Percentiles rank a stretch among this genome's conserved stretches.
These are phyloP conservation scores for Planococcus citri DNA, from an alignment of 1,140 invertebrate genomes.

Conservation along the genomic window DNA sequence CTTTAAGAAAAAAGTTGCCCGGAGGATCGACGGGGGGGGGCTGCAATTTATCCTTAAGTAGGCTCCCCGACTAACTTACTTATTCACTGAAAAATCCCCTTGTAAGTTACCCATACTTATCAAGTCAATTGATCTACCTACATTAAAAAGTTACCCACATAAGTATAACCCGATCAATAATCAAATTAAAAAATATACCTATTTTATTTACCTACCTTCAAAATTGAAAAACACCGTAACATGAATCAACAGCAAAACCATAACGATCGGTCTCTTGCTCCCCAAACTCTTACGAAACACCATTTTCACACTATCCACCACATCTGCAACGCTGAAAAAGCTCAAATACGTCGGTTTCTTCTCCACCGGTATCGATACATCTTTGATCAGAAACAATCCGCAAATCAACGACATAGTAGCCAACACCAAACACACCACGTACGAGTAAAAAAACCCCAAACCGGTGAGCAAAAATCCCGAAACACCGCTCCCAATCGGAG, in stretches of 20 bases:
- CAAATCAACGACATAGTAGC: background rate
- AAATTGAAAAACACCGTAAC: background rate
- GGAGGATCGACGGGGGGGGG: too few species aligned
- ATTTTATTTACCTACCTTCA: background rate
- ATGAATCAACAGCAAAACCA: background rate
- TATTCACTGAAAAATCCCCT: too few species aligned
- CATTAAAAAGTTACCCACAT: too few species aligned
- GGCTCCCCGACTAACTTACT: too few species aligned
- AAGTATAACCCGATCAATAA: too few species aligned
- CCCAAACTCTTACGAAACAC: background rate
- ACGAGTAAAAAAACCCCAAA: background rate
- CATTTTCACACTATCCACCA: background rate
- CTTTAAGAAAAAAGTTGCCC: too few species aligned
- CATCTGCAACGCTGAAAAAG: background rate
- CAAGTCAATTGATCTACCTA: too few species aligned
- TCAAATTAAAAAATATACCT: too few species aligned
- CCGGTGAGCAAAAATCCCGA: background rate
- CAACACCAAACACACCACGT: background rate
- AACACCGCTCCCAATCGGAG: background rate
- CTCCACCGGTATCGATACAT: background rate
- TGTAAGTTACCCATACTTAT: too few species aligned
- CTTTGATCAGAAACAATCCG: background rate
- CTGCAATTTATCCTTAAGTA: too few species aligned
- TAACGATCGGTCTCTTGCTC: background rate
- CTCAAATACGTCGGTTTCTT: background rate